phyloP scores from a whole-genome alignment of 2,113 vertebrate species.

The Zosterops borbonicus region DNA sequence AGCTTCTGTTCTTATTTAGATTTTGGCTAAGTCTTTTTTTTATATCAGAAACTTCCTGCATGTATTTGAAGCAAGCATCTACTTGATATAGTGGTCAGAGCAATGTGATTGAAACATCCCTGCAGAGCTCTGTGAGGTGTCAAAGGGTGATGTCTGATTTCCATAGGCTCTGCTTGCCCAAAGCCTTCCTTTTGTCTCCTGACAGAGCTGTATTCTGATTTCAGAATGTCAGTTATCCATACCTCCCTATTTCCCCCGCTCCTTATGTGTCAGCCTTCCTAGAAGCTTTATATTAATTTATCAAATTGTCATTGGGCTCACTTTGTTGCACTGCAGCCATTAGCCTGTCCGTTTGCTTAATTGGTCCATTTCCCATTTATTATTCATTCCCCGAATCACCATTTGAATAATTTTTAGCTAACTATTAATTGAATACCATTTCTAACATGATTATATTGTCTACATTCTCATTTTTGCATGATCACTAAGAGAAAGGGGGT shows the following conservation, averaged over 20 bases:
- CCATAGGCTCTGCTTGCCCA: background rate
- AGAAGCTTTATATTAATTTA: slow-evolving; percentile 9
- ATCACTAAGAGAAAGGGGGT: background rate
- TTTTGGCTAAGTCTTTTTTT: background rate
- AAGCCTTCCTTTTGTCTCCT: background rate
- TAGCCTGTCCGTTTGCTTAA: slow-evolving; percentile 6
- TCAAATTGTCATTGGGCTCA: background rate
- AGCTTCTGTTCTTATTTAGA: background rate
- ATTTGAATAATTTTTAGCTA: slow-evolving; percentile 40
- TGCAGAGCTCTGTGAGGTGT: background rate
- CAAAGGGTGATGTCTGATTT: background rate
- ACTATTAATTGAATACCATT: slow-evolving; percentile 25
- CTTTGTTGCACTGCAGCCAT: background rate
- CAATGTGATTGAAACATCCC: background rate
- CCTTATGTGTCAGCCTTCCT: background rate
- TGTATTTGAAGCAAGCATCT: background rate
- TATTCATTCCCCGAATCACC: background rate
- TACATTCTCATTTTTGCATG: background rate
- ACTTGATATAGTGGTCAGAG: background rate
- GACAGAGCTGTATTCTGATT: background rate
- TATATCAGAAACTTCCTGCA: background rate
- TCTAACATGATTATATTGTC: background rate
- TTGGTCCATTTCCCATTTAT: background rate
- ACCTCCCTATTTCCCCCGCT: background rate
- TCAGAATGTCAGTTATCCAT: background rate